Percentiles rank a stretch among this genome's conserved stretches.
Evolutionary conservation across 2,797 vertebrate genomes (phyloP).

Genomic region (Helostoma temminkii): DNA sequence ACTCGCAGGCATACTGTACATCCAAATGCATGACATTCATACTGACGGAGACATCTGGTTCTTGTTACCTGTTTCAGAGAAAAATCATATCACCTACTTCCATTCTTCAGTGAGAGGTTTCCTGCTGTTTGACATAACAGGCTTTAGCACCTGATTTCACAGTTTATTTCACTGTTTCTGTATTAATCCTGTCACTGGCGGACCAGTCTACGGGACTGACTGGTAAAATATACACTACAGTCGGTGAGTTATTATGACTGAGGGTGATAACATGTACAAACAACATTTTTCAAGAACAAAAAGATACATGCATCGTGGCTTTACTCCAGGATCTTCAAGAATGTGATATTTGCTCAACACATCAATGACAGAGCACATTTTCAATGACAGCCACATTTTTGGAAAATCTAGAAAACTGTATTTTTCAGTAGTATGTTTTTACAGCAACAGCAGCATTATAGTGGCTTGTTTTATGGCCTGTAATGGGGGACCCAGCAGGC

Average conservation of each 20-base stretch:
- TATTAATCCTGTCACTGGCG: conserved; percentile 18
- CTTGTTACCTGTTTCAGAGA: conserved; percentile 60
- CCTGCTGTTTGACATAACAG: conserved; percentile 48
- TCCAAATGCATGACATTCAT: conserved; percentile 24
- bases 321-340: background rate
- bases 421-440: conserved; percentile 11
- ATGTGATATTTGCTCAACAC: background rate
- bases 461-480: conserved; percentile 57
- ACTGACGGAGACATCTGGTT: conserved; percentile 66
- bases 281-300: background rate
- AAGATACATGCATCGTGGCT: background rate
- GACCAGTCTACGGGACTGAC: conserved; percentile 9
- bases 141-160: conserved; percentile 47
- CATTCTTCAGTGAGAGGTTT: conserved; percentile 35
- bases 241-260: background rate
- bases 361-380: background rate
- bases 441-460: conserved; percentile 15
- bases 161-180: conserved; percentile 43
- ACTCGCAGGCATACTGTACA: conserved; percentile 28
- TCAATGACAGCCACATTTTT: no score
- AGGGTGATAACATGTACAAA: conserved; percentile 1
- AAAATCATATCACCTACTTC: conserved; percentile 57
- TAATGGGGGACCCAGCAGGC: conserved; percentile 44
- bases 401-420: background rate
- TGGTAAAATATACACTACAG: background rate